Conservation (phyloP, 64 coral and sea anemone species). For the Pachyseris speciosa region DNA sequence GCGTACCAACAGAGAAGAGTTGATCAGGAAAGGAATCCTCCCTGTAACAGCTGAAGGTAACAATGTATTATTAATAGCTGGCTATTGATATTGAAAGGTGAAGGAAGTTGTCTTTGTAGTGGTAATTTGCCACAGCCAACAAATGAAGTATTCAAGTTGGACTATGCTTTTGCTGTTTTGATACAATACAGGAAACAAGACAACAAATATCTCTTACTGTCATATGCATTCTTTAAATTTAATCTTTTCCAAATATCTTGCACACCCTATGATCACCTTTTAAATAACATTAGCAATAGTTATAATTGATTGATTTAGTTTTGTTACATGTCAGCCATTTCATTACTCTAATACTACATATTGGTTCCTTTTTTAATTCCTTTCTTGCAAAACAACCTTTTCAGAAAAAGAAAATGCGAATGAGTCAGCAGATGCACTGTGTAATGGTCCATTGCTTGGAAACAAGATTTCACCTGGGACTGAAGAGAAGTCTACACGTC, state of each 20-base stretch:
- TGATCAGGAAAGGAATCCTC: slow-evolving; percentile 45
- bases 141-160: no score
- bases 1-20: slow-evolving; percentile 31
- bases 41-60: slow-evolving; percentile 39
- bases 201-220: no score
- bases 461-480: slow-evolving; percentile 1
- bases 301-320: no score
- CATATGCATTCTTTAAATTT: not conserved
- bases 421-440: not conserved
- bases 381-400: not conserved
- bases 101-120: no score
- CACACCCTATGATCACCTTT: no score
- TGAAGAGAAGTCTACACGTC: not conserved
- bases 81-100: no score
- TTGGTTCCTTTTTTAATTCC: no score
- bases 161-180: no score
- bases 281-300: no score
- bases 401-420: slow-evolving; percentile 42
- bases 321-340: not conserved
- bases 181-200: no score
- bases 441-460: slow-evolving; percentile 4
- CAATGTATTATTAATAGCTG: not conserved
- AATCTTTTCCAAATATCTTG: not conserved
- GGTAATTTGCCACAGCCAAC: no score
- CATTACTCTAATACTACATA: no score